Base-by-base conservation (phyloP, 1,140 invertebrate genomes). In the Thaumetopoea pityocampa region DNA sequence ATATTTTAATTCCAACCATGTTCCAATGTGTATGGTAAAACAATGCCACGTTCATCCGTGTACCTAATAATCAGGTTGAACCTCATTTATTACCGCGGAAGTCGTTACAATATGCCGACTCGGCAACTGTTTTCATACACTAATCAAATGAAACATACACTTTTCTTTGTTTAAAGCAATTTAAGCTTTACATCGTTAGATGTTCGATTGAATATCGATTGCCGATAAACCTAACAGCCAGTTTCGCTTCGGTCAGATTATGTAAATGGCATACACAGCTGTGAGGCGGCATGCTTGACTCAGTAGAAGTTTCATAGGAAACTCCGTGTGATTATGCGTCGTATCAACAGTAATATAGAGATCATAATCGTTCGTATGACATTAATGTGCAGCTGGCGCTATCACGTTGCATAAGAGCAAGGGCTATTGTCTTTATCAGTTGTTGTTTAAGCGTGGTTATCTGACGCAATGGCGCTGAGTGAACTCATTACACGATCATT, bases 361-460 rank as follows among this genome's bases (percentile, higher is more conserved):
- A 12, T 19, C 48, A 54, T 19, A 60, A 53, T 70, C 17, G 49
- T 20, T 4, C 41, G 44, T 16, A 5, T 15, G 10, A 20, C 4
- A 24, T 51, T 54, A 72, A 63, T 67, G 58, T 62, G 62, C 60
- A 67, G 49, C 22, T 33, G 43, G 47, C 37, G 49, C 65, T 72
- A 71, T 72, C 67, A 60, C 35, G 58, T 77, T 77, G 67, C 76
- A 76, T 80, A 73, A 78, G 65, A 60, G 57, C 51, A 40, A 49
- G 54, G 60, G 52, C 58, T 55, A 63, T 67, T 70, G 64, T 52
- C 58, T 46, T 60, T 80, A 78, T 80, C 72, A 74, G 64, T 67
- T 58, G 54, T 54, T 63, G 47, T 53, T 46, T 32, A 42, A 47
- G 40, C 36, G 33, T 52, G 52, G 45, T 64, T 54, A 55, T 59